Conservation (phyloP, 2,113 vertebrate genomes). For the Pan paniscus region DNA sequence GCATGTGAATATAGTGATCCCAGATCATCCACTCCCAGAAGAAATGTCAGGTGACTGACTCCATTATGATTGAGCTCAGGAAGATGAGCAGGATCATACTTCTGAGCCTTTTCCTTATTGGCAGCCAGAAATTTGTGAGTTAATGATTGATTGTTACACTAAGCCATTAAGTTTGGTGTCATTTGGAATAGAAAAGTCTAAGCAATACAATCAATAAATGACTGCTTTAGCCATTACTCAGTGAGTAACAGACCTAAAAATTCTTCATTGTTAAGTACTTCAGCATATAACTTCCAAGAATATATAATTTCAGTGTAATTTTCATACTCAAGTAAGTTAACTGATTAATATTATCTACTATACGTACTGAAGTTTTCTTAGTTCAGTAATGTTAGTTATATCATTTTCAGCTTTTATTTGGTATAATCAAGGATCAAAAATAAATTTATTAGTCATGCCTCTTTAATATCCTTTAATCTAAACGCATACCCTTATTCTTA, state of each 20-base stretch:
- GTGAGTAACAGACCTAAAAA: neutral
- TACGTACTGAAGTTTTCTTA: neutral
- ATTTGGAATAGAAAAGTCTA: neutral
- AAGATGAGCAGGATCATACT: neutral
- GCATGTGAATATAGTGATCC: neutral
- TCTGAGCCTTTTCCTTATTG: neutral
- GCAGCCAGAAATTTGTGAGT: neutral
- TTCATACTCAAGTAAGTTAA: neutral
- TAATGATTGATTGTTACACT: neutral
- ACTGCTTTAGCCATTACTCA: neutral
- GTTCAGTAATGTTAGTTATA: neutral
- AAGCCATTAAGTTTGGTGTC: neutral
- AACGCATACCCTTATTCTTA: neutral
- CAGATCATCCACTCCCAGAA: neutral
- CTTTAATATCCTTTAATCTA: neutral
- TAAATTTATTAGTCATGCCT: neutral
- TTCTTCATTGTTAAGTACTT: neutral
- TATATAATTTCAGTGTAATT: neutral
- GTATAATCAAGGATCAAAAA: neutral
- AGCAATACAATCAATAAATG: neutral
- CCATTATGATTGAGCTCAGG: neutral
- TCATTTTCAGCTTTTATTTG: neutral
- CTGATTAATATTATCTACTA: neutral
- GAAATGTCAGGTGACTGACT: neutral
- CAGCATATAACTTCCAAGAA: neutral